Conservation (phyloP, 2,888 invertebrate genomes). For the Eumerus sabulonum region DNA sequence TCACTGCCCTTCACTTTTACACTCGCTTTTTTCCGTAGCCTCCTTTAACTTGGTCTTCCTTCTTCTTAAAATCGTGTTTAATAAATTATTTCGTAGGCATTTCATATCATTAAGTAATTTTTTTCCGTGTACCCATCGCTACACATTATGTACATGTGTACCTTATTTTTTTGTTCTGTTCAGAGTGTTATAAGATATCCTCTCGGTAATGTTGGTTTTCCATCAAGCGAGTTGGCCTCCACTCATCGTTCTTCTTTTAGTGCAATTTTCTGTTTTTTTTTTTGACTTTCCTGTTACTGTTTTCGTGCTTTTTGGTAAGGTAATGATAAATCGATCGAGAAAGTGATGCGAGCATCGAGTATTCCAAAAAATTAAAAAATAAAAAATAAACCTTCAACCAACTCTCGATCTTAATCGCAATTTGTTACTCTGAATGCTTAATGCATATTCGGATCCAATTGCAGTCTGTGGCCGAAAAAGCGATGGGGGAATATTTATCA, state of each 20-base stretch:
- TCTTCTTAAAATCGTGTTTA: slow-evolving; percentile 67
- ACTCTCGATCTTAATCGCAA: slow-evolving; percentile 61
- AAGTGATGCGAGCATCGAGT: slow-evolving; percentile 56
- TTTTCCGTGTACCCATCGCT: neutral
- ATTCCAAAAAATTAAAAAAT: slow-evolving; percentile 8
- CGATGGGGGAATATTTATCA: slow-evolving; percentile 57
- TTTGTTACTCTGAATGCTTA: slow-evolving; percentile 39
- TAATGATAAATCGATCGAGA: slow-evolving; percentile 65
- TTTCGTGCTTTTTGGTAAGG: slow-evolving; percentile 17
- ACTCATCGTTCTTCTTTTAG: slow-evolving; percentile 26
- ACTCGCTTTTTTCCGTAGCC: slow-evolving; percentile 64
- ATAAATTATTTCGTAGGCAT: slow-evolving; percentile 77
- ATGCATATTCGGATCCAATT: slow-evolving; percentile 20
- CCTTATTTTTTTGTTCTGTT: slow-evolving; percentile 7
- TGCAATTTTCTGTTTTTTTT: slow-evolving; percentile 7
- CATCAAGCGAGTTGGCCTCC: slow-evolving; percentile 46
- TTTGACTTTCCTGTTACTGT: slow-evolving; percentile 17
- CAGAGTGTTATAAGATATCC: slow-evolving; percentile 45
- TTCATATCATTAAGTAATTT: slow-evolving; percentile 74
- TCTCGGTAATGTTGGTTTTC: slow-evolving; percentile 54
- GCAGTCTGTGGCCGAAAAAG: slow-evolving; percentile 37
- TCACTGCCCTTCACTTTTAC: slow-evolving; percentile 74
- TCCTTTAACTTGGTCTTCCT: slow-evolving; percentile 59
- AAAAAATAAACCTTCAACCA: slow-evolving; percentile 35
- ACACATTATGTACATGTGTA: too few species aligned